Base-by-base conservation (phyloP, 2,888 invertebrate species). In the Lymantria dispar region DNA sequence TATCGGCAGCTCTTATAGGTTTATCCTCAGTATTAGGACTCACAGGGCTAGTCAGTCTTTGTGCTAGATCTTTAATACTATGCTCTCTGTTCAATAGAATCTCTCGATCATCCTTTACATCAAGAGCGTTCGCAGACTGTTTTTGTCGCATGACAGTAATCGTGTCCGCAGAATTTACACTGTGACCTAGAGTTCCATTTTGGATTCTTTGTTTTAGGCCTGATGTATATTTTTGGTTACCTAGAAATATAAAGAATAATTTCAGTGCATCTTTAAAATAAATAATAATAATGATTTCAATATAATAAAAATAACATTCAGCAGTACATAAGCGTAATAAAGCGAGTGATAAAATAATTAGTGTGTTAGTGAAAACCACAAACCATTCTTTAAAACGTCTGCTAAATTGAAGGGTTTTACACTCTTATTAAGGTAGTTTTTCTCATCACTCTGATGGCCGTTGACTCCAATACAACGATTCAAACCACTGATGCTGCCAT, bases 51-150 rank as follows among this genome's bases (percentile, higher is more conserved):
- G 96, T 94, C 61, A 97, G 84, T 83, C 96, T 96, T 79, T 97
- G 96, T 39, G 97, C 97, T 57, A 97, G 89, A 87, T 97, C 97
- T 87, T 97, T 97, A 45, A 97, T 97, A 45, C 96, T 96, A 73
- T 95, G 96, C 83, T 97, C 97, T 61, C 96, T 93, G 75, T 95
- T 96, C 47, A 96, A 80, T 63, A 96, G 93, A 53, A 95, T 85
- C 54, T 94, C 92, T 70, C 95, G 88, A 84, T 93, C 87, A 39
- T 88, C 85, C 59, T 85, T 84, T 56, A 93, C 92, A 69, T 94
- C 94, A 65, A 92, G 90, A 50, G 92, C 91, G 56, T 87, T 84
- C 72, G 95, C 94, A 52, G 92, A 76, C 59, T 92, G 91, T 72
- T 93, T 93, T 69, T 92, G 92, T 11, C 92, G 84, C 43, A 86